phyloP scores from a whole-genome alignment of 1,140 invertebrate species.

The Samia ricini region DNA sequence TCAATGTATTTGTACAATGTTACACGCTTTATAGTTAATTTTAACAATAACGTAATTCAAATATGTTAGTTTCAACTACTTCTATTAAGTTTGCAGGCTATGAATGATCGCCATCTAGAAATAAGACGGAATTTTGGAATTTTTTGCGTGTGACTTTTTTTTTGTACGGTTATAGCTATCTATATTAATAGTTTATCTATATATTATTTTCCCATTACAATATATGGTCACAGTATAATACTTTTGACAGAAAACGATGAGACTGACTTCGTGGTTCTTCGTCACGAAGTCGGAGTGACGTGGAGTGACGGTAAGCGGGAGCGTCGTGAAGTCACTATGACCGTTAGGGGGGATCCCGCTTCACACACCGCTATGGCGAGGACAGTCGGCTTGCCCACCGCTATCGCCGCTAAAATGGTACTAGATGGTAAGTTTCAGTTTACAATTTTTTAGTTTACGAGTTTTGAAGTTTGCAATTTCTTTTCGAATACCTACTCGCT shows the following conservation, averaged over 20 bases:
- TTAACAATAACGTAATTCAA: too few relatives aligned
- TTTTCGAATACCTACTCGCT: too few relatives aligned
- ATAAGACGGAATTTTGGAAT: too few relatives aligned
- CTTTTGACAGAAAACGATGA: slow-evolving; percentile 84
- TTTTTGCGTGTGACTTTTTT: too few relatives aligned
- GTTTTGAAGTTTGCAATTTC: too few relatives aligned
- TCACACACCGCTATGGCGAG: slow-evolving; percentile 98
- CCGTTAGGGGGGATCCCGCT: slow-evolving; percentile 92
- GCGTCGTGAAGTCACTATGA: slow-evolving; percentile 92
- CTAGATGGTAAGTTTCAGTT: slow-evolving; percentile 88
- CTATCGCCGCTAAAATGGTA: slow-evolving; percentile 98
- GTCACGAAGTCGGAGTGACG: slow-evolving; percentile 94
- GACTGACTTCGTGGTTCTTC: slow-evolving; percentile 95
- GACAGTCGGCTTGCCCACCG: slow-evolving; percentile 97
- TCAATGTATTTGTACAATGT: too few relatives aligned
- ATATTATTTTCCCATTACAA: background rate
- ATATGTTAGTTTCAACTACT: too few relatives aligned
- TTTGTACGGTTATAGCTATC: too few relatives aligned
- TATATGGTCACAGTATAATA: background rate
- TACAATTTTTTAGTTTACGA: too few relatives aligned
- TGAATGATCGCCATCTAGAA: too few relatives aligned
- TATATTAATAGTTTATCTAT: background rate
- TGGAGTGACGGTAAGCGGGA: slow-evolving; percentile 94
- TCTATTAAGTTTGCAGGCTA: too few relatives aligned
- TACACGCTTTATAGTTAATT: too few relatives aligned